phyloP scores from a whole-genome alignment of 2,113 vertebrate genomes.

The Spea bombifrons region DNA sequence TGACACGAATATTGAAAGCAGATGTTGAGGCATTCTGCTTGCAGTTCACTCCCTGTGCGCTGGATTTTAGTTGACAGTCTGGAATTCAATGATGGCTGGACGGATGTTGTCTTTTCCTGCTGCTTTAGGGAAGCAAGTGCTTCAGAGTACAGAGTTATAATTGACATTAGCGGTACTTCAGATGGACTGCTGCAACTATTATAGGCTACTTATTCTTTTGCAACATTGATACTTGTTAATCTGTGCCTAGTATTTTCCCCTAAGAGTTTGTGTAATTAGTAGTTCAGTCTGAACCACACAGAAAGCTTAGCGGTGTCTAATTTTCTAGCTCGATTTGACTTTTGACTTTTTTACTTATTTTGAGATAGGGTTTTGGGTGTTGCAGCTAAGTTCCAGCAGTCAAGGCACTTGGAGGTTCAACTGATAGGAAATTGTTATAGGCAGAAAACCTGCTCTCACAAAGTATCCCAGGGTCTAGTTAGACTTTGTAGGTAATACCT shows the following conservation, averaged over 20 bases:
- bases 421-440: no score
- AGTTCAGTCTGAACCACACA: background rate
- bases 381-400: no score
- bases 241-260: background rate
- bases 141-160: background rate
- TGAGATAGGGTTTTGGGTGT: no score
- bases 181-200: background rate
- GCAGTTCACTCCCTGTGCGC: slow-evolving; percentile 1
- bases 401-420: no score
- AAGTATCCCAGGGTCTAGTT: no score
- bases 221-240: background rate
- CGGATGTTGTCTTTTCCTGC: background rate
- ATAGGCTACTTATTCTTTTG: background rate
- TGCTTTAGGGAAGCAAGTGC: background rate
- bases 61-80: slow-evolving; percentile 10
- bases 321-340: no score
- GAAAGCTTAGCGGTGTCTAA: background rate
- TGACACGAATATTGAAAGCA: slow-evolving; percentile 15
- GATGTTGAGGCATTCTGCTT: slow-evolving; percentile 26
- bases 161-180: background rate
- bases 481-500: no score
- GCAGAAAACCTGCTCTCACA: no score
- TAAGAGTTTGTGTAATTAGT: background rate
- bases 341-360: no score
- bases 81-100: background rate